Evolutionary conservation across 2,888 invertebrate species (phyloP), one percentile per base, ranked within the genome.

Genomic region (Colostygia pectinataria): DNA sequence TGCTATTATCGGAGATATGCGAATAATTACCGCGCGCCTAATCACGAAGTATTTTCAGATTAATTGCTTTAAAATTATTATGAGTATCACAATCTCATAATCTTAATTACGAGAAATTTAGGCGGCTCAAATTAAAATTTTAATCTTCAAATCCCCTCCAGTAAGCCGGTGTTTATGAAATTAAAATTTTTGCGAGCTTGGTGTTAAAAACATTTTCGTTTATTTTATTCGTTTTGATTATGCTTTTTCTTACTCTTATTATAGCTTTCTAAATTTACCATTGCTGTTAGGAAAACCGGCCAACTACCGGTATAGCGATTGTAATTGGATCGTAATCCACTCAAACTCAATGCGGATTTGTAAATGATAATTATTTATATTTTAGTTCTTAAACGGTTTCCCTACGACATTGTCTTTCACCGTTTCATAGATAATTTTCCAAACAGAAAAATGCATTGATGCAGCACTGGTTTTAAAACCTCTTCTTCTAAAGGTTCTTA

Each of bases 31-130:
- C 65, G 67, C 63, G 59, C 61, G 41, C 33, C 68, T 72, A 70
- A 82, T 67, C 55, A 63, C 67, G 63, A 70, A 76, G 77, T 74
- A 78, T 81, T 82, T 83, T 80, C 72, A 75, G 80, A 82, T 83
- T 86, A 88, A 88, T 88, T 87, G 81, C 83, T 86, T 71, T 74
- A 65, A 79, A 86, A 74, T 86, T 80, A 82, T 86, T 78, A 83
- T 76, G 79, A 86, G 86, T 85, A 87, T 83, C 82, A 84, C 85
- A 83, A 88, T 88, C 81, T 80, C 73, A 77, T 86, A 85, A 89
- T 87, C 83, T 85, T 85, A 87, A 89, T 89, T 85, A 83, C 80
- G 82, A 82, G 78, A 79, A 83, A 74, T 86, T 83, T 72, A 73
- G 77, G 66, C 73, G 76, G 76, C 67, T 76, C 74, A 80, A 83